Evolutionary conservation across 2,888 invertebrate species (phyloP), one percentile per base, ranked within the genome.

Genomic region (Drosophila mettleri): DNA sequence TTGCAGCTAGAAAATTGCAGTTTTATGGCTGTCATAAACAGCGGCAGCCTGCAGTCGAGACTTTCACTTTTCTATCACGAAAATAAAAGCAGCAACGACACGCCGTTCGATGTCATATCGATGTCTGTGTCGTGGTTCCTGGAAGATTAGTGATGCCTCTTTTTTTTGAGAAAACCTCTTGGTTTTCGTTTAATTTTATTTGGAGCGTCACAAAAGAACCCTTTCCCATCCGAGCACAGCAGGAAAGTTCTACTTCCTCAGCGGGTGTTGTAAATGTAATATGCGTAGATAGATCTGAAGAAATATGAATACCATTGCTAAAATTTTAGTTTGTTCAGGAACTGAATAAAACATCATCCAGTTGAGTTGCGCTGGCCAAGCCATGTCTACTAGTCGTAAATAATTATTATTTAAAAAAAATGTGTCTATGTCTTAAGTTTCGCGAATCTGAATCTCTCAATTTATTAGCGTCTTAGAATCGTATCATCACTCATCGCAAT

Each of bases 21-120:
- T 87, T 85, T 89, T 85, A 89, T 81, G 89, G 77, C 65, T 76
- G 89, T 77, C 85, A 89, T 87, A 89, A 85, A 85, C 52, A 45
- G 57, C 39, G 70, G 41, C 69, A 62, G 48, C 45, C 53, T 54
- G 69, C 65, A 27, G 22, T 46, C 61, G 58, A 68, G 77, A 85
- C 86, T 85, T 89, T 89, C 86, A 74, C 85, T 82, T 89, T 89
- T 60, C 60, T 43, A 33, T 65, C 34, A 29, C 20, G 38, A 49
- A 34, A 45, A 58, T 57, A 46, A 34, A 52, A 1, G 39, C 20
- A n/a, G n/a, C 10, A 34, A 4, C 24, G 27, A 10, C 27, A 43
- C 43, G 27, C 10, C 29, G 38, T n/a, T n/a, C n/a, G n/a, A n/a
- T n/a, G n/a, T n/a, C n/a, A n/a, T n/a, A n/a, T 22, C 31, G 34